Evolutionary conservation across 1,140 invertebrate genomes (phyloP).

Genomic region (Magallana gigas): DNA sequence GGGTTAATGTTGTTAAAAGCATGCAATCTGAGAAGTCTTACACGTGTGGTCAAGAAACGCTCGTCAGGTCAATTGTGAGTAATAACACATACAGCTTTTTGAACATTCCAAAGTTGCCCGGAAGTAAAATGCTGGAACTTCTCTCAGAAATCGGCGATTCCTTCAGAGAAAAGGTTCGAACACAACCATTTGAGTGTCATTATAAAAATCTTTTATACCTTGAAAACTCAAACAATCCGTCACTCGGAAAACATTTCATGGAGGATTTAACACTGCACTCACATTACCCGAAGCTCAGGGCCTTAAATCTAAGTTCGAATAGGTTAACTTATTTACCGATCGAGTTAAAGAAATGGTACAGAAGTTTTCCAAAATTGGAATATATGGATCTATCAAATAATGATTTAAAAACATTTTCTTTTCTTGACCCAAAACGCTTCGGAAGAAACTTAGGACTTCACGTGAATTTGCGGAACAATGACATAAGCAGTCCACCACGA

Average conservation of each 20-base stretch:
- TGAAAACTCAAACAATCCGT: not conserved
- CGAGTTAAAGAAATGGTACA: not conserved
- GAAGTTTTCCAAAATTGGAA: not conserved
- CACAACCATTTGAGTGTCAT: not conserved
- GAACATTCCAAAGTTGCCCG: not conserved
- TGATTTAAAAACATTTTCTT: not conserved
- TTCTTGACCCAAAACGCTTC: not conserved
- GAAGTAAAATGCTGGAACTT: not conserved
- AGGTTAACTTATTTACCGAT: not conserved
- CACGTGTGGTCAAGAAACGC: conserved; percentile 17
- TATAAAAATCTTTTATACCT: conserved; percentile 24
- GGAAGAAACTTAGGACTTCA: not conserved
- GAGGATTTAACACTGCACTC: conserved; percentile 5
- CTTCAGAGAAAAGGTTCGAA: conserved; percentile 14
- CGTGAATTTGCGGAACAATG: conserved; percentile 4
- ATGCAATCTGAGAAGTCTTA: conserved; percentile 9
- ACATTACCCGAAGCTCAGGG: not conserved
- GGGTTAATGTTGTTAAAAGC: not conserved
- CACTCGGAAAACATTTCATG: conserved; percentile 6
- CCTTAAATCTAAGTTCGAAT: not conserved
- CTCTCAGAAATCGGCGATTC: not conserved
- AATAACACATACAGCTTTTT: conserved; percentile 24
- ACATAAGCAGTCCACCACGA: not conserved
- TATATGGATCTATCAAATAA: conserved; percentile 28
- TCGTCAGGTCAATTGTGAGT: not conserved